phyloP scores from a whole-genome alignment of 2,888 invertebrate species.

The Lochmaea capreae region DNA sequence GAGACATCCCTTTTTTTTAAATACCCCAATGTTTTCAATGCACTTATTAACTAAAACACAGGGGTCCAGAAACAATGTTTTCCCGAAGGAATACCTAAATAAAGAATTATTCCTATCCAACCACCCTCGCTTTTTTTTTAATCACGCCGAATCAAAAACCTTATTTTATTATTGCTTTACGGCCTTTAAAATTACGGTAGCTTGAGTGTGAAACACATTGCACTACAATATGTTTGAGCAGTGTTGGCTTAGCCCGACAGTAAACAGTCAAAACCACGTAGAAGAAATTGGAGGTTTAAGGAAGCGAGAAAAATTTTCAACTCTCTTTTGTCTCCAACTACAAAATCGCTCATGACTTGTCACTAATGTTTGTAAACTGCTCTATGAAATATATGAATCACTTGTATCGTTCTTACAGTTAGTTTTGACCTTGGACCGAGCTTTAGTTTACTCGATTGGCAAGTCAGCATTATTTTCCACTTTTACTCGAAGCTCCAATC shows the following conservation, averaged over 20 bases:
- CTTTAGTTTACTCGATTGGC: too few species aligned
- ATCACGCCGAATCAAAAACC: constrained; percentile 65
- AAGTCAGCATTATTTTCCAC: too few species aligned
- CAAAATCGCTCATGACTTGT: too few species aligned
- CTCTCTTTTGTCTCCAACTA: too few species aligned
- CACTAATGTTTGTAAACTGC: too few species aligned
- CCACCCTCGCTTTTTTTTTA: constrained; percentile 62
- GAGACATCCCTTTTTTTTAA: neutral
- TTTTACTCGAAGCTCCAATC: too few species aligned
- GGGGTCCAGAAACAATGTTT: constrained; percentile 44
- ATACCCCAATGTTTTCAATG: constrained; percentile 14
- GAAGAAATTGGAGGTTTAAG: too few species aligned
- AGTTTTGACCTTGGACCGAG: too few species aligned
- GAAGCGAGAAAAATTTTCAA: too few species aligned
- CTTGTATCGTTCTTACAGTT: too few species aligned
- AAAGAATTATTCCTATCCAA: constrained; percentile 63
- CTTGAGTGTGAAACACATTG: constrained; percentile 47
- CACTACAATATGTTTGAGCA: constrained; percentile 40
- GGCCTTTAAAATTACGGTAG: constrained; percentile 56
- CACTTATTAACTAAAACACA: constrained; percentile 47
- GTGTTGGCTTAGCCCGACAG: neutral
- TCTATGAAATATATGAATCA: too few species aligned
- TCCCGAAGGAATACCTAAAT: constrained; percentile 57
- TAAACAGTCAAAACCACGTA: neutral
- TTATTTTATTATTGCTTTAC: constrained; percentile 62